Percentiles rank a stretch among this genome's conserved stretches.
Conservation (phyloP, 2,113 vertebrate species). For the Embiotoca jacksoni region DNA sequence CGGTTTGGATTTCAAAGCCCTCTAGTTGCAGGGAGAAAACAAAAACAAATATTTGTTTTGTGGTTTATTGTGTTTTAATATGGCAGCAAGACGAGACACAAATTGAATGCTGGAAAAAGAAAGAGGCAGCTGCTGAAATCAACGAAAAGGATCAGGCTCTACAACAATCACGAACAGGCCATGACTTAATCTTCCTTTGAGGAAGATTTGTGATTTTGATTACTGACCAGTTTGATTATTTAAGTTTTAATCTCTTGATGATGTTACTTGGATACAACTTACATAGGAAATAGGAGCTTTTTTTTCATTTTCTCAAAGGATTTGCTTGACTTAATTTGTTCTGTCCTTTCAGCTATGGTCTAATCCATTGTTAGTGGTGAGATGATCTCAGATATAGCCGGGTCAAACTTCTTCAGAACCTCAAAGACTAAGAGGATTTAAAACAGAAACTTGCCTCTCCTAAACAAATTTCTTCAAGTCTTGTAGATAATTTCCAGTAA, state of each 20-base stretch:
- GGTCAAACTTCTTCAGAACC: conserved; percentile 2
- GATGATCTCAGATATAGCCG: conserved; percentile 33
- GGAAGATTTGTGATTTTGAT: conserved; percentile 74
- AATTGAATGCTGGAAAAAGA: conserved; percentile 65
- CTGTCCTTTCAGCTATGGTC: conserved; percentile 33
- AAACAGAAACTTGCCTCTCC: conserved; percentile 27
- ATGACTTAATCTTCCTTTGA: conserved; percentile 66
- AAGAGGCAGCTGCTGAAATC: conserved; percentile 69
- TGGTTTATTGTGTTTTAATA: conserved; percentile 78
- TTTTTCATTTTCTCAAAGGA: conserved; percentile 43
- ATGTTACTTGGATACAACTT: conserved; percentile 51
- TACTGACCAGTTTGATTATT: conserved; percentile 63
- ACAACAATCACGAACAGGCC: conserved; percentile 47
- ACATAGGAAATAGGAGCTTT: conserved; percentile 30
- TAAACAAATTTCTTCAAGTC: conserved; percentile 24
- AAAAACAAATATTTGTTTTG: conserved; percentile 85
- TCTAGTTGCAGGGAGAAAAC: conserved; percentile 63
- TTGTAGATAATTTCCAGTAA: conserved; percentile 44
- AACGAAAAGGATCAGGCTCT: conserved; percentile 45
- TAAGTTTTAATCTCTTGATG: conserved; percentile 65
- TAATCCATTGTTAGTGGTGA: conserved; percentile 31
- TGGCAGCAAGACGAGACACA: conserved; percentile 68
- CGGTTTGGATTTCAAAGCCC: conserved; percentile 78
- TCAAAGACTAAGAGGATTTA: conserved; percentile 1
- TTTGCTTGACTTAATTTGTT: conserved; percentile 47